These are phyloP conservation scores for Cynopterus sphinx DNA, from an alignment of 2,797 vertebrate species.

Conservation along the genomic window DNA sequence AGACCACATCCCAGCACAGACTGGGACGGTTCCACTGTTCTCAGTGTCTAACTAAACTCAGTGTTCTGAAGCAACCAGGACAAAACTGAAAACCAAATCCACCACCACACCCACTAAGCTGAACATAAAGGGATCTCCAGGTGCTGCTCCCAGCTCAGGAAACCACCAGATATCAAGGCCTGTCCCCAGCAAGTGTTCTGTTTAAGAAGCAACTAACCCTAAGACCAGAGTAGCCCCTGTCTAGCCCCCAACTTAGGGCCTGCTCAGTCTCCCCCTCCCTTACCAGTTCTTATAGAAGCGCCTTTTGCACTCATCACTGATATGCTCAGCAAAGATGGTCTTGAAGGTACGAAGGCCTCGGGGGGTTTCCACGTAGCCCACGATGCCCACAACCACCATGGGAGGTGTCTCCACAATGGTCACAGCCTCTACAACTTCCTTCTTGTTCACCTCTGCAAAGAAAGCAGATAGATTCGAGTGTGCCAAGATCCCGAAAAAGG, in stretches of 20 bases:
- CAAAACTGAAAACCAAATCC: background rate
- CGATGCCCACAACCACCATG: conserved; percentile 95
- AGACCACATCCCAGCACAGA: background rate
- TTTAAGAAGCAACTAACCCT: background rate
- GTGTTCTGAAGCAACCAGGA: background rate
- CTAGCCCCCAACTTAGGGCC: fast-evolving
- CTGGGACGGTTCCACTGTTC: background rate
- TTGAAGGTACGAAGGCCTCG: conserved; percentile 96
- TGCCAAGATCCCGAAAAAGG: fast-evolving
- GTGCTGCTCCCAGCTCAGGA: background rate
- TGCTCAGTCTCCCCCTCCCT: conserved; percentile 46
- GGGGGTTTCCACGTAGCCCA: conserved; percentile 95
- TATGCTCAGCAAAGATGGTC: conserved; percentile 96
- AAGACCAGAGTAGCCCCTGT: too few species aligned
- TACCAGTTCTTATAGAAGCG: conserved; percentile 99
- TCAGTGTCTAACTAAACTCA: background rate
- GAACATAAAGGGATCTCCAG: too few species aligned
- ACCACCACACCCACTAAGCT: background rate
- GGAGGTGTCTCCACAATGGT: conserved; percentile 97
- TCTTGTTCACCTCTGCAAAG: conserved; percentile 96
- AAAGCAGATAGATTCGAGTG: fast-evolving
- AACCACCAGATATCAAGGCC: background rate
- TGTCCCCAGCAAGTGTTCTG: background rate
- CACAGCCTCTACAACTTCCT: conserved; percentile 97
- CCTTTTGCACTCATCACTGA: conserved; percentile 97